Evolutionary conservation across 2,888 invertebrate species (phyloP).

Genomic region (Drosophila koepferae): DNA sequence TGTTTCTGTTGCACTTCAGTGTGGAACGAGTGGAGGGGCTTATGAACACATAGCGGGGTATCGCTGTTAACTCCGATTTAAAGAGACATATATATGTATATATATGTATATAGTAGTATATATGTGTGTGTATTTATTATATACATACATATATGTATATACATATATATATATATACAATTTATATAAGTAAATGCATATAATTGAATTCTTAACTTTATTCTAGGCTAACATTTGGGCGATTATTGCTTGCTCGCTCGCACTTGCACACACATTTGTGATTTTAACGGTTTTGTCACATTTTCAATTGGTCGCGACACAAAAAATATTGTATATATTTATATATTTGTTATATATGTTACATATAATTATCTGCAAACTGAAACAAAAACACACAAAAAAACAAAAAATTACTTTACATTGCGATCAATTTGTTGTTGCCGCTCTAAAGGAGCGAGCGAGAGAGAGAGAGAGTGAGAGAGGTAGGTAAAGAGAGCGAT

Average conservation of each 20-base stretch:
- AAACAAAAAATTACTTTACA: constrained; percentile 39
- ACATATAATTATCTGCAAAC: constrained; percentile 42
- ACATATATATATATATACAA: neutral
- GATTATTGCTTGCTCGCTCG: constrained; percentile 5
- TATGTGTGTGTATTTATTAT: neutral
- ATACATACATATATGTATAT: neutral
- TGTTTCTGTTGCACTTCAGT: constrained; percentile 32
- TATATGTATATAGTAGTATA: constrained; percentile 2
- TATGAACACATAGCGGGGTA: constrained; percentile 58
- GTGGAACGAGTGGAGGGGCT: constrained; percentile 1
- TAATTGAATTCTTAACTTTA: constrained; percentile 31
- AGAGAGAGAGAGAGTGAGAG: neutral
- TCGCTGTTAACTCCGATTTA: constrained; percentile 34
- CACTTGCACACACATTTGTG: constrained; percentile 20
- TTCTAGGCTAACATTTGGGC: constrained; percentile 39
- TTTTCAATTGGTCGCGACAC: constrained; percentile 43
- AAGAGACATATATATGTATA: neutral
- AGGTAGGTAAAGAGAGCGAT: neutral
- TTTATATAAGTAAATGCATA: constrained; percentile 12
- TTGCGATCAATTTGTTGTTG: constrained; percentile 47
- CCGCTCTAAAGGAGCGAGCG: neutral
- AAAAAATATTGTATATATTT: constrained; percentile 1
- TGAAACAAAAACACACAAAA: constrained; percentile 42
- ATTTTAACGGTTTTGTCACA: constrained; percentile 33
- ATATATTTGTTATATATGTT: neutral